Conservation (phyloP, 35 echinoderm and acorn worm species). For the Ptychodera flava region DNA sequence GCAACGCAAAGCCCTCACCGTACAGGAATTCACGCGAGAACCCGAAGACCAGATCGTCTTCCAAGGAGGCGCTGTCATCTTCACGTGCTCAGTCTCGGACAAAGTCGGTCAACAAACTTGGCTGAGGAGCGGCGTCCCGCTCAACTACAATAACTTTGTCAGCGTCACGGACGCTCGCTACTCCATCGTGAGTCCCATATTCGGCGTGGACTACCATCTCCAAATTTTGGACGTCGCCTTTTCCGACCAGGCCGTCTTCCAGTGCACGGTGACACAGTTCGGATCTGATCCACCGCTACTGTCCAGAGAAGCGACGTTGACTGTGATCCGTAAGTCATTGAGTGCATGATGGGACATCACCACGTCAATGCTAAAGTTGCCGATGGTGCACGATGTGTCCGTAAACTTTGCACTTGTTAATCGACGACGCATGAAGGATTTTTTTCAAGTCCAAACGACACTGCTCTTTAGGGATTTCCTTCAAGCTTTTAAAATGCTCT, state of each 20-base stretch:
- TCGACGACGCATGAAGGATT: too few species aligned
- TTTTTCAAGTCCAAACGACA: too few species aligned
- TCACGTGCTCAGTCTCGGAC: constrained; percentile 57
- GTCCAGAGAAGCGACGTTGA: constrained; percentile 3
- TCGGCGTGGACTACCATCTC: constrained; percentile 39
- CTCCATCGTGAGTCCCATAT: constrained; percentile 36
- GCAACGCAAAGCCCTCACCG: not conserved
- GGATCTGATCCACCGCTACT: constrained; percentile 31
- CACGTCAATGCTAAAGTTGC: too few species aligned
- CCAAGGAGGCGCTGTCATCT: constrained; percentile 39
- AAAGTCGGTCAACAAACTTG: constrained; percentile 63
- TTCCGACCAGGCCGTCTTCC: constrained; percentile 47
- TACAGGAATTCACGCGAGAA: constrained; percentile 50
- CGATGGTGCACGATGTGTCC: too few species aligned
- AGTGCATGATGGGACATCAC: too few species aligned
- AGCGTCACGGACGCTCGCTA: constrained; percentile 9
- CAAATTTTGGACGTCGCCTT: constrained; percentile 34
- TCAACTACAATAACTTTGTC: not conserved
- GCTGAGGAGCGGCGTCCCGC: constrained; percentile 42
- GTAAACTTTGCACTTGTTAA: too few species aligned
- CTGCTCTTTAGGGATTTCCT: too few species aligned
- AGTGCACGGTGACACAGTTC: constrained; percentile 43
- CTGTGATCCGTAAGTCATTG: not conserved
- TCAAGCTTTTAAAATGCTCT: too few species aligned
- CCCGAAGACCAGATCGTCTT: constrained; percentile 29